Conservation (phyloP, 2,888 invertebrate genomes). For the Spodoptera exigua region DNA sequence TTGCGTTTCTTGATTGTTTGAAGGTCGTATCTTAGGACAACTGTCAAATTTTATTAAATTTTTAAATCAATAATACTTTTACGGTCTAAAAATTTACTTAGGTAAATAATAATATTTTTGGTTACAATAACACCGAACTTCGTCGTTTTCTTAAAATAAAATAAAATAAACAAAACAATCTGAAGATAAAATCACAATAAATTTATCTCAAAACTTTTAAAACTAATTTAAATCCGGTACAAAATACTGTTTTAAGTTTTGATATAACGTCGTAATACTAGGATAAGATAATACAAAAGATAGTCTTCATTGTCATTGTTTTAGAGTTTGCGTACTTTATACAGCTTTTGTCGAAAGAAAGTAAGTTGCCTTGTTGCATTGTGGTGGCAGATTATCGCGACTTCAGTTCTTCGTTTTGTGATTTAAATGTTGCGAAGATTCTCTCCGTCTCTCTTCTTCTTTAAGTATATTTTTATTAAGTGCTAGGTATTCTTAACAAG, state of each 20-base stretch:
- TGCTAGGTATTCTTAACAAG: too few species aligned
- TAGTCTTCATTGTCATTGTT: constrained; percentile 26
- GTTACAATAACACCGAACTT: too few species aligned
- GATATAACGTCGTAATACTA: constrained; percentile 20
- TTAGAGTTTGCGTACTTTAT: constrained; percentile 31
- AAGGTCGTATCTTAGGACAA: too few species aligned
- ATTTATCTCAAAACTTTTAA: constrained; percentile 8
- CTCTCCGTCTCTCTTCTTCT: too few species aligned
- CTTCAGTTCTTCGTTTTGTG: not conserved
- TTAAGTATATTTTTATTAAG: too few species aligned
- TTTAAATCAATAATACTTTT: too few species aligned
- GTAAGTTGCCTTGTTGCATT: constrained; percentile 26
- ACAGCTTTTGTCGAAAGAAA: constrained; percentile 25
- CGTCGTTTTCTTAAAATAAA: not conserved
- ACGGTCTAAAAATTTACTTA: too few species aligned
- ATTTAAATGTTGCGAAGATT: too few species aligned
- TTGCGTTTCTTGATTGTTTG: too few species aligned
- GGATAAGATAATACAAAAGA: constrained; percentile 38
- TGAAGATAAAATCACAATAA: not conserved
- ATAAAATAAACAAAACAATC: not conserved
- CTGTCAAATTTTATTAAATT: too few species aligned
- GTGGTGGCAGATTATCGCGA: constrained; percentile 17
- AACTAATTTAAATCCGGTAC: constrained; percentile 1
- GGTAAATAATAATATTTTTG: too few species aligned
- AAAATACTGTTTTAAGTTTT: constrained; percentile 13